These are phyloP conservation scores for Caenorhabditis virilis DNA, from an alignment of 2,888 invertebrate genomes.

Conservation along the genomic window DNA sequence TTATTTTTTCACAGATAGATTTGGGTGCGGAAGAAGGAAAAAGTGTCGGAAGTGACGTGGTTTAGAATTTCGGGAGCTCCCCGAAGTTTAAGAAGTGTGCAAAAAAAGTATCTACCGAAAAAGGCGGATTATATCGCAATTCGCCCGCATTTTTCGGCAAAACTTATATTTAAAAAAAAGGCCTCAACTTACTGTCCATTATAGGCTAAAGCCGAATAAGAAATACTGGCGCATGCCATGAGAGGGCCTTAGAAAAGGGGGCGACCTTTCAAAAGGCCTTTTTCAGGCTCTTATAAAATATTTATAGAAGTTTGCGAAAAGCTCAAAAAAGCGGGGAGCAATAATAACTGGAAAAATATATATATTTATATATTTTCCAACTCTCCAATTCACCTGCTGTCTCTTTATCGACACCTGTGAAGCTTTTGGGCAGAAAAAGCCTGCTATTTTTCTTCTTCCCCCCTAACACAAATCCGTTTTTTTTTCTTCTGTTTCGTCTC, in stretches of 20 bases:
- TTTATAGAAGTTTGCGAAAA: background rate
- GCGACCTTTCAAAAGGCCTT: no score
- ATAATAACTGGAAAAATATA: no score
- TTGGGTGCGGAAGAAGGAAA: no score
- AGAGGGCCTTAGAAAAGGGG: background rate
- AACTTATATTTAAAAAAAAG: background rate
- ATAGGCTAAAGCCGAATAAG: conserved; percentile 51
- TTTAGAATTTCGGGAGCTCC: background rate
- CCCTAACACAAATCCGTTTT: no score
- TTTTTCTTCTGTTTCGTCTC: conserved; percentile 1
- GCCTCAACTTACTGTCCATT: conserved; percentile 53
- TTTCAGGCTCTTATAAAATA: no score
- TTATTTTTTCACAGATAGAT: no score
- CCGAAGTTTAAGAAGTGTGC: background rate
- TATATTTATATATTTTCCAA: background rate
- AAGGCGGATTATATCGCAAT: background rate
- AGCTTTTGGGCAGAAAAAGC: background rate
- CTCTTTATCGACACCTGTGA: background rate
- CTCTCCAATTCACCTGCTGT: background rate
- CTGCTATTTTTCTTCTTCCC: no score
- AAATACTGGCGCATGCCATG: conserved; percentile 55
- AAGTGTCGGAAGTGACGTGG: background rate
- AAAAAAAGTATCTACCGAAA: conserved; percentile 6
- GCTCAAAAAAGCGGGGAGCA: no score
- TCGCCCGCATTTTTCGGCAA: background rate